Evolutionary conservation across 2,797 vertebrate species (phyloP), one percentile per base, ranked within the genome.

Genomic region (Acridotheres tristis): DNA sequence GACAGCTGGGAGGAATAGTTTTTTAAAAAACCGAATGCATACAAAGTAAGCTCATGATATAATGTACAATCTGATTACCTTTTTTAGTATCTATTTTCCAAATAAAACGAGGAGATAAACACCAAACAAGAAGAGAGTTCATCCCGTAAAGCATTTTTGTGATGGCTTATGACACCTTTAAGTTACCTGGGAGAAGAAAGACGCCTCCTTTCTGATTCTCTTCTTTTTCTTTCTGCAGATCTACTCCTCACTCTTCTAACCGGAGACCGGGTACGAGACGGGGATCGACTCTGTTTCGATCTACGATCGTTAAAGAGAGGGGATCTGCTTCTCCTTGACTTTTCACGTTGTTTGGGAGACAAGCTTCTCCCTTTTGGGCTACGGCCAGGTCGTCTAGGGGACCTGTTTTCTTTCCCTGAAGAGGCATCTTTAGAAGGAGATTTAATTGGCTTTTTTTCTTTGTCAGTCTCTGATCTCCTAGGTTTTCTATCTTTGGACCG

Each of bases 391-490:
- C 99, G 98, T 59, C 98, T 97, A 21, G 99, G 99, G 11, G 99
- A 99, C 69, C 99, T 98, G 94, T 99, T 99, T 96, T 99, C 99
- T 95, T 99, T 99, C 77, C 99, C 99, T 38, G 99, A 99, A 13
- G 99, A 99, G 30, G 99, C 98, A 85, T 99, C 99, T 97, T 99
- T 99, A 91, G 99, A 99, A 27, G 99, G 99, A 71, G 99, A 99
- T 96, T 99, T 99, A 75, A 98, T 93, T 5, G 98, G 98, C 90
- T 99, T 99, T 93, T 99, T 99, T 85, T 99, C 99, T 90, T 98
- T 98, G 59, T 98, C 98, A 65, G 82, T 95, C 84, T 98, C 98
- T 89, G 97, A 97, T 68, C 97, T 96, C 93, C 97, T 98, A 77
- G 97, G 96, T 97, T 98, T 98, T 94, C 97, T 97, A 67, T 98